Base-by-base conservation (phyloP, 2,113 vertebrate genomes). In the Girardinichthys multiradiatus region DNA sequence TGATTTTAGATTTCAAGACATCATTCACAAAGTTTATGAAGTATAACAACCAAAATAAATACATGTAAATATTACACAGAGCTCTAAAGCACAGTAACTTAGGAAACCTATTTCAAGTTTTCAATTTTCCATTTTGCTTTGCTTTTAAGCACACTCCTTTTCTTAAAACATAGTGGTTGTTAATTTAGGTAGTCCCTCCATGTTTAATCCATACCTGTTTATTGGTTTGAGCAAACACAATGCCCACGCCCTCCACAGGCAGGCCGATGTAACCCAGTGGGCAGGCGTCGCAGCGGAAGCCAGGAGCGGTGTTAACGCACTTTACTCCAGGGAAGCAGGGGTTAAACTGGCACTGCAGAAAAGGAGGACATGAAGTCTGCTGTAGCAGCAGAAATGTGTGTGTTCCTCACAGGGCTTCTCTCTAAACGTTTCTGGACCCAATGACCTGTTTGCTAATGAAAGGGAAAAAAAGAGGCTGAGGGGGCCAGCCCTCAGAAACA, bases 321-420 rank as follows among this genome's bases (percentile, higher is more conserved):
- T 93, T 95, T 69, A 99, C 97, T 21, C 98, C 98, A 1, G 96
- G 96, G 84, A 96, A 98, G 90, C 98, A 99, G 59, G 98, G 98
- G 88, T 91, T 96, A 84, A 97, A 96, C 87, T 92, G 97, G 79
- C 98, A 99, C 98, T 99, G 87, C 33, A 89, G 77, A 76, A 74
- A 74, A 76, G 62, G 39, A 82, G 62, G 65, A 72, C 68, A 77
- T 4, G 62, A 76, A 69, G 31, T 60, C 37, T 64, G 81, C 61
- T 73, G 45, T 85, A 82, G 68, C 65, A 80, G 70, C 61, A 87
- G 70, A 29, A 81, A 84, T 66, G 42, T 24, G 74, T 59, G 24
- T 62, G 62, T 26, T 21, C 81, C 68, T 86, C 77, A 48, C 33
- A 45, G 72, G 80, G 72, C 26, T 35, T 63, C 70, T 70, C 42